These are phyloP conservation scores for Theristus sp. DNA, from an alignment of 2,888 invertebrate species.

Conservation along the genomic window DNA sequence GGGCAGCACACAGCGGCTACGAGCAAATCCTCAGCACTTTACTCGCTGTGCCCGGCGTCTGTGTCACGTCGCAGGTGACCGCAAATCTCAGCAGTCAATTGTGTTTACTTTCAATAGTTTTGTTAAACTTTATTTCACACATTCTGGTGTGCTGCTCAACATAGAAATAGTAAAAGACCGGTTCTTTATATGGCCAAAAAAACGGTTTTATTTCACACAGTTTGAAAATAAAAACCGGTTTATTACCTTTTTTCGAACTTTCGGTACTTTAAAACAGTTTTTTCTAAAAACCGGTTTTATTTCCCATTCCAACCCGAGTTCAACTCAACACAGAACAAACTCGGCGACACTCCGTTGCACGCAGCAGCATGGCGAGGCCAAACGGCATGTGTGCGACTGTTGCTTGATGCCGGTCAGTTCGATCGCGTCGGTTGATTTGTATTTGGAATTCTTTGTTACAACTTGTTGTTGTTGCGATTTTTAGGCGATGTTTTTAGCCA, in stretches of 20 bases:
- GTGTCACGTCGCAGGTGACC: conserved; percentile 34
- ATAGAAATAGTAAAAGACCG: no score
- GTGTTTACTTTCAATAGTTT: no score
- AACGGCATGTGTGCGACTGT: conserved; percentile 37
- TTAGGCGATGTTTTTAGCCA: no score
- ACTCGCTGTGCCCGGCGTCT: conserved; percentile 35
- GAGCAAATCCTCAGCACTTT: conserved; percentile 39
- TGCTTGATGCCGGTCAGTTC: conserved; percentile 27
- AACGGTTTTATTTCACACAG: no score
- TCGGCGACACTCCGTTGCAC: conserved; percentile 47
- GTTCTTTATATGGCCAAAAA: no score
- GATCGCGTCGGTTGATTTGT: neutral
- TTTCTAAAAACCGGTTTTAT: neutral
- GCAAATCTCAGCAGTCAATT: no score
- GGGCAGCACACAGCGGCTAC: conserved; percentile 47
- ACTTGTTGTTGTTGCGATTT: no score
- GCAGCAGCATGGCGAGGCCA: conserved; percentile 45
- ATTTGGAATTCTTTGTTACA: neutral
- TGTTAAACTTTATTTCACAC: no score
- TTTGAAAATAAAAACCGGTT: no score
- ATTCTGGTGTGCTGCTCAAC: no score
- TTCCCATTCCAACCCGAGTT: neutral
- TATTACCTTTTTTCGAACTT: neutral
- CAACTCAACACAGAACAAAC: conserved; percentile 39
- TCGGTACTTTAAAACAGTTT: neutral